Conservation (phyloP, 2,888 invertebrate species). For the Cinara cedri region DNA sequence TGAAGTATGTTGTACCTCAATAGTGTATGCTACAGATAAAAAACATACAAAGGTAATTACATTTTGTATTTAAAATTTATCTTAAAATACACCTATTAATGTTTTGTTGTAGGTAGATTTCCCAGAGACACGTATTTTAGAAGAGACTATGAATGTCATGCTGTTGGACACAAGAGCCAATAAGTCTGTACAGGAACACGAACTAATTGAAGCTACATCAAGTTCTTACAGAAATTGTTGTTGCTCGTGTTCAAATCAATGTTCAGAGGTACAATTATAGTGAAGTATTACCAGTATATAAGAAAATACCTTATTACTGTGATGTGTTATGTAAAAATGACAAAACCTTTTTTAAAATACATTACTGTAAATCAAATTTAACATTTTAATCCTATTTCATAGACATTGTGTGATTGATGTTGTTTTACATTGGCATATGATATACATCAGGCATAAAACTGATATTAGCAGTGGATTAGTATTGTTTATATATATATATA, state of each 20-base stretch:
- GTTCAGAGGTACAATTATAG: constrained; percentile 19
- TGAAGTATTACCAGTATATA: background rate
- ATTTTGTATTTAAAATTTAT: too few species aligned
- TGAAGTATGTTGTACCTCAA: constrained; percentile 97
- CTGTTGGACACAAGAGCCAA: constrained; percentile 85
- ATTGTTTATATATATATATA: too few species aligned
- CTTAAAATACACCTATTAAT: too few species aligned
- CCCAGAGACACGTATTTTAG: constrained; percentile 97
- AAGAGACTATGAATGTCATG: constrained; percentile 93
- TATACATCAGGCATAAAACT: too few species aligned
- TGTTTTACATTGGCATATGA: too few species aligned
- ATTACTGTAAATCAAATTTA: too few species aligned
- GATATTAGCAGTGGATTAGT: too few species aligned
- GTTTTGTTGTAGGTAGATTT: constrained; percentile 78
- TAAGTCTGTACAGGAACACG: constrained; percentile 86
- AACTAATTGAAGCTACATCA: constrained; percentile 92
- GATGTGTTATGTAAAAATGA: background rate
- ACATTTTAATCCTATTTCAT: too few species aligned
- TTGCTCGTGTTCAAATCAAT: constrained; percentile 31
- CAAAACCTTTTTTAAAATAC: background rate
- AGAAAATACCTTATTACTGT: background rate
- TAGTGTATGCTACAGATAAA: constrained; percentile 98
- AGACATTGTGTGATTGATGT: too few species aligned
- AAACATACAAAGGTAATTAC: constrained; percentile 87
- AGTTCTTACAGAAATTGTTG: constrained; percentile 61